Conservation (phyloP, 2,113 vertebrate genomes). For the Tetrax tetrax region DNA sequence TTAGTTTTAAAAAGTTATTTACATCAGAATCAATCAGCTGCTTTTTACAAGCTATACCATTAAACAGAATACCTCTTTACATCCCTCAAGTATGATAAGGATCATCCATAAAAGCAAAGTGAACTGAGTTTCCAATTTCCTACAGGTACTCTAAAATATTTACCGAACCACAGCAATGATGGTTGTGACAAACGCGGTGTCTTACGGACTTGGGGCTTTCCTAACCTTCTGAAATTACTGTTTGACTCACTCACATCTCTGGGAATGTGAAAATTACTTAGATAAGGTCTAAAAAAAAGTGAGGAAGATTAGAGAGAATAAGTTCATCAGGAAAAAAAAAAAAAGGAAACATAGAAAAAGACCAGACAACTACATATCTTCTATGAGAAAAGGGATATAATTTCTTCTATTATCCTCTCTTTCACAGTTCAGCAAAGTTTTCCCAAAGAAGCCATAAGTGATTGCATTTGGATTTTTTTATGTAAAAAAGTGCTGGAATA, state of each 20-base stretch:
- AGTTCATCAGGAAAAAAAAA: neutral
- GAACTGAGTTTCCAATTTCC: neutral
- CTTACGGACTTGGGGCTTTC: rapidly evolving
- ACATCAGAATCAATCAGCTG: neutral
- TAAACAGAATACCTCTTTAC: neutral
- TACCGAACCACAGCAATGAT: neutral
- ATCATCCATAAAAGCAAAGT: neutral
- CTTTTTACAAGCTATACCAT: neutral
- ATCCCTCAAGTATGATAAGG: neutral
- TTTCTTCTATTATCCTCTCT: neutral
- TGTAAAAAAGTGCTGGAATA: neutral
- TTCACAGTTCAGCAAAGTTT: neutral
- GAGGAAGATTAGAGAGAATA: neutral
- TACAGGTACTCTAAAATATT: neutral
- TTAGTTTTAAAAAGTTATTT: neutral
- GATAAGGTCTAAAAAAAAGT: neutral
- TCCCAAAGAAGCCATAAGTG: neutral
- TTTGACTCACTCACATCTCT: neutral
- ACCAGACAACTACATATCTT: neutral
- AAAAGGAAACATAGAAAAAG: rapidly evolving
- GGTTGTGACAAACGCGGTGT: neutral
- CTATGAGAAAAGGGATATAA: neutral
- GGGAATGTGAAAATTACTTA: neutral
- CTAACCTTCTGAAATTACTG: neutral
- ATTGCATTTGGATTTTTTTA: neutral